Conservation (phyloP, 1,140 invertebrate genomes). For the Dreissena rostriformis region DNA sequence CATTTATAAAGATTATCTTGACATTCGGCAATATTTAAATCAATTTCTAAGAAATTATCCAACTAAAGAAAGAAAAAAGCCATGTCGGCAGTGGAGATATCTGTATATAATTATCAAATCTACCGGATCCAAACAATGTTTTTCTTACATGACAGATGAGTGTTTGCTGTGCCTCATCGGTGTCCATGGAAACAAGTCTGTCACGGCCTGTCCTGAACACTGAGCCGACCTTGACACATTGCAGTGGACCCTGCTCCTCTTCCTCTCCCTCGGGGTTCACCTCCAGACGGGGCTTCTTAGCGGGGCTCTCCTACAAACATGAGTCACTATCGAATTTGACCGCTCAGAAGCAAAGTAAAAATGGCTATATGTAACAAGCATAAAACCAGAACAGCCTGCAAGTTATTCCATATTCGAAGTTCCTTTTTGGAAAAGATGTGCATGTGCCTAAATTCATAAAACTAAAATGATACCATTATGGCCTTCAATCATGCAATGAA, state of each 20-base stretch:
- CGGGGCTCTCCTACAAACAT: slow-evolving; percentile 39
- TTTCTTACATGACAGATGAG: slow-evolving; percentile 88
- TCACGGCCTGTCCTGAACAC: slow-evolving; percentile 88
- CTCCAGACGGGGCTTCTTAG: slow-evolving; percentile 50
- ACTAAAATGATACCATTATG: no score
- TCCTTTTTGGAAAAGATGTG: no score
- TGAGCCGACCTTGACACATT: slow-evolving; percentile 75
- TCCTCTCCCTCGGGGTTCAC: slow-evolving; percentile 82
- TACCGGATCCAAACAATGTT: not conserved
- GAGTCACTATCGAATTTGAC: no score
- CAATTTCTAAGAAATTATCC: not conserved
- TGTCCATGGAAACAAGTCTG: slow-evolving; percentile 82
- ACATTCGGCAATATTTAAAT: not conserved
- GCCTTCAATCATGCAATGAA: no score
- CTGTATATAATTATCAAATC: not conserved
- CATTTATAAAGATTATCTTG: not conserved
- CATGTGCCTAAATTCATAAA: no score
- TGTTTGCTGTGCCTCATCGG: slow-evolving; percentile 84
- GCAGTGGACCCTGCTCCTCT: slow-evolving; percentile 69
- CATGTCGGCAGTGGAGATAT: not conserved
- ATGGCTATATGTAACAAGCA: no score
- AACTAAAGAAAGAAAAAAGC: not conserved
- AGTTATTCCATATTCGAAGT: no score
- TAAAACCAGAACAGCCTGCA: no score
- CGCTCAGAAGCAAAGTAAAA: no score